Evolutionary conservation across 2,888 invertebrate genomes (phyloP).

Genomic region (Emmelina monodactyla): DNA sequence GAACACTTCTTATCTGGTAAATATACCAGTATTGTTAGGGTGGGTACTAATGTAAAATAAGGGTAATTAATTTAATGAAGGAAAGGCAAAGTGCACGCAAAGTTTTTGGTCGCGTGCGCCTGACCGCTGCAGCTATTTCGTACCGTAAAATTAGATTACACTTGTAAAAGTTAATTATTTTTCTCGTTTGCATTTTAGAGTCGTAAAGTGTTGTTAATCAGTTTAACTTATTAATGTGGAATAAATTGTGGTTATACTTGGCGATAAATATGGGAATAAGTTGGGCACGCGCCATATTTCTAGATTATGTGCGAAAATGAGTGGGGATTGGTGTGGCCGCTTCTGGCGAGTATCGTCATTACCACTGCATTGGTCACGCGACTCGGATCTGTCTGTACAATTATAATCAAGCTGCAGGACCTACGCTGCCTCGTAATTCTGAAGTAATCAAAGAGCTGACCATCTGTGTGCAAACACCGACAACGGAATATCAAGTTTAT

Average conservation of each 20-base stretch:
- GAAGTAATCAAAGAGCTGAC: conserved; percentile 55
- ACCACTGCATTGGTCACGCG: conserved; percentile 58
- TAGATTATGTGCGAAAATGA: conserved; percentile 63
- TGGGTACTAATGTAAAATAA: conserved; percentile 48
- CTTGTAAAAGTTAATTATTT: conserved; percentile 11
- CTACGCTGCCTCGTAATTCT: conserved; percentile 50
- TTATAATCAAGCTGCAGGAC: conserved; percentile 57
- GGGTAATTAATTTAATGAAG: conserved; percentile 64
- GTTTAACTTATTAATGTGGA: too few relatives aligned
- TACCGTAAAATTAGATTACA: conserved; percentile 29
- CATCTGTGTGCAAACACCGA: conserved; percentile 43
- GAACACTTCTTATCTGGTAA: conserved; percentile 49
- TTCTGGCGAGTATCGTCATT: conserved; percentile 30
- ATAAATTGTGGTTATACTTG: too few relatives aligned
- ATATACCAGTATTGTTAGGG: conserved; percentile 56
- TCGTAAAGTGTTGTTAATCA: too few relatives aligned
- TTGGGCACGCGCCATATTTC: conserved; percentile 58
- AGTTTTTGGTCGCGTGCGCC: conserved; percentile 45
- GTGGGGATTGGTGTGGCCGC: neutral
- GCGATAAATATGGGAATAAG: conserved; percentile 62
- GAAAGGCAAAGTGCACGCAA: conserved; percentile 43
- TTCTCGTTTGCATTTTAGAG: too few relatives aligned
- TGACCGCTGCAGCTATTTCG: conserved; percentile 30
- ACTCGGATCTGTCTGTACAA: conserved; percentile 61
- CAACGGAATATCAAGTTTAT: too few relatives aligned